Evolutionary conservation across 2,113 vertebrate species (phyloP), one percentile per base, ranked within the genome.

Genomic region (Perca schrenkii): DNA sequence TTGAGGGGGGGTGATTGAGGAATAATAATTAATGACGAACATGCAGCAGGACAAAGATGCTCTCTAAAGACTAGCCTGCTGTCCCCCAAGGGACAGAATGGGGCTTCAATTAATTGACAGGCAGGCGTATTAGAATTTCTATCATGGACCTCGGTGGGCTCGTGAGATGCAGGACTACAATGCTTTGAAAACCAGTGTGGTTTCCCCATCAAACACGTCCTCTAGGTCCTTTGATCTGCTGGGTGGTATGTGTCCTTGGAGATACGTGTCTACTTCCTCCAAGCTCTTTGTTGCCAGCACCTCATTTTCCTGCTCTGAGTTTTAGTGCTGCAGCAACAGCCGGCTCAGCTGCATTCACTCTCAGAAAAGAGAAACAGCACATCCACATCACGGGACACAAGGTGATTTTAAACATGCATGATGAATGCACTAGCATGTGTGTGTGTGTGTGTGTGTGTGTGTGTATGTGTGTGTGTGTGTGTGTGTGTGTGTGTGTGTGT

Each of bases 241-340:
- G 92, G 94, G 92, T 89, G 94, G 90, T 92, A 92, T 93, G 94
- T 93, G 94, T 94, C 94, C 94, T 94, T 94, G 94, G 93, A 94
- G 93, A 94, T 93, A 91, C 73, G 74, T 43, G 89, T 93, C 91
- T 85, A 77, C 88, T 89, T 93, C 89, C 86, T 91, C 91, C 88
- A 90, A 92, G 89, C 91, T 90, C 91, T 92, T 92, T 92, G 89
- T 93, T 88, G 86, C 91, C 86, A 60, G 70, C 84, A 83, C 86
- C 89, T 94, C 88, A 88, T 93, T 93, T 92, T 86, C 88, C 87
- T 88, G 67, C 83, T 49, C 87, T 60, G 88, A 85, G 80, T 68
- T 86, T 88, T 74, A 69, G 75, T 69, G 70, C 82, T 34, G 52
- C 79, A 80, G 85, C 86, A 78, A 43, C 74, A 84, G 76, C 75